A percentile compares a stretch with the other conserved stretches of the same genome.
Conservation (phyloP, 2,888 invertebrate species). For the Cylindroiulus punctatus region DNA sequence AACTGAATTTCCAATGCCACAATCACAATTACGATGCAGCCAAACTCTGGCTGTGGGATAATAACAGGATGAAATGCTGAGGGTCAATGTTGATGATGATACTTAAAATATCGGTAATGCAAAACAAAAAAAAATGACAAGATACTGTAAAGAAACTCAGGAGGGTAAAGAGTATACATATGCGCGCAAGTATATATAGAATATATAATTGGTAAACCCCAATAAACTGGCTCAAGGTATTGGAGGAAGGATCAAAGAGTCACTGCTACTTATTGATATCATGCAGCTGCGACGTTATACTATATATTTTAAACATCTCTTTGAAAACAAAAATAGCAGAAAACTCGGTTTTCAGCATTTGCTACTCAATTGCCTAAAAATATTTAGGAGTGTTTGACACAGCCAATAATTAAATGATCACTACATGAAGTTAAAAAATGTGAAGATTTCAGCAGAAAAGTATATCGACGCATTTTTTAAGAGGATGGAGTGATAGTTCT, state of each 20-base stretch:
- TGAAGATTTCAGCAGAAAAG: neutral
- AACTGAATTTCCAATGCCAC: neutral
- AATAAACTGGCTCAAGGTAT: conserved; percentile 16
- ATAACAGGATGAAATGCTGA: conserved; percentile 9
- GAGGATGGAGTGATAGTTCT: conserved; percentile 12
- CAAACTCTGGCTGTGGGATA: neutral
- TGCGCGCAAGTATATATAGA: conserved; percentile 40
- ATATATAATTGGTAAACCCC: conserved; percentile 45
- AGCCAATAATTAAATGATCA: neutral
- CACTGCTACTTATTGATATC: conserved; percentile 12
- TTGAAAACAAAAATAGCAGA: conserved; percentile 15
- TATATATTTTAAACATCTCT: conserved; percentile 17
- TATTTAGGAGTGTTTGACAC: neutral
- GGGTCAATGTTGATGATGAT: neutral
- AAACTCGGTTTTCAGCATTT: neutral
- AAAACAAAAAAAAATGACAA: conserved; percentile 44
- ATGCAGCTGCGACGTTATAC: conserved; percentile 20
- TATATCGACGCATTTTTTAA: neutral
- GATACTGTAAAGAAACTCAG: neutral
- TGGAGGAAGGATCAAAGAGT: conserved; percentile 6
- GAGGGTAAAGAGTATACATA: neutral
- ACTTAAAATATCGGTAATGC: conserved; percentile 2
- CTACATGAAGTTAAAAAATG: neutral
- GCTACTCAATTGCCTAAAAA: neutral
- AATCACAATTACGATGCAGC: neutral